Evolutionary conservation across 2,888 invertebrate species (phyloP).

Genomic region (Nipponacmea schrenckii): DNA sequence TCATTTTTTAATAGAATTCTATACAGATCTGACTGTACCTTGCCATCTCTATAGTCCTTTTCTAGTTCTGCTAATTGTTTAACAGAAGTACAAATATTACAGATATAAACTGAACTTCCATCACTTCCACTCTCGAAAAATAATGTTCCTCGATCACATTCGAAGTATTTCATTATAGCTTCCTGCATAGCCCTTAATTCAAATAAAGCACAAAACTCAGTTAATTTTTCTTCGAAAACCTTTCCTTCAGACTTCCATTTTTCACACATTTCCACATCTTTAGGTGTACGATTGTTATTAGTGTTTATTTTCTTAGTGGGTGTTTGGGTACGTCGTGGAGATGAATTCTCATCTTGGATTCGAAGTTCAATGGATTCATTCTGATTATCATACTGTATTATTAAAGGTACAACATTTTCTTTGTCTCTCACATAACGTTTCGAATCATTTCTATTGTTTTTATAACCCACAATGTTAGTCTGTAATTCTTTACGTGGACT

Average conservation of each 20-base stretch:
- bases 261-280: constrained; percentile 33
- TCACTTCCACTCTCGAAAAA: constrained; percentile 52
- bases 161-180: constrained; percentile 59
- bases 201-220: constrained; percentile 43
- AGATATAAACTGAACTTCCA: constrained; percentile 50
- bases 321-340: constrained; percentile 23
- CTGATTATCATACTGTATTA: constrained; percentile 36
- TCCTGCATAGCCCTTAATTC: constrained; percentile 45
- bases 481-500: constrained; percentile 17
- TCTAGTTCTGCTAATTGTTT: constrained; percentile 51
- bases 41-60: constrained; percentile 50
- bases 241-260: constrained; percentile 40
- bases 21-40: constrained; percentile 48
- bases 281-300: constrained; percentile 11
- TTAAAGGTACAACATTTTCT: constrained; percentile 33
- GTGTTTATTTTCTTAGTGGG: constrained; percentile 17
- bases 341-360: constrained; percentile 26
- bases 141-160: constrained; percentile 62
- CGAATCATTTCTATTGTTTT: constrained; percentile 15
- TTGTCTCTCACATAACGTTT: constrained; percentile 21
- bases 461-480: constrained; percentile 15
- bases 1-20: constrained; percentile 32
- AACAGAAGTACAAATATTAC: constrained; percentile 59
- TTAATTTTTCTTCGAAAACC: constrained; percentile 37
- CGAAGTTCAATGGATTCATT: constrained; percentile 33